These are phyloP conservation scores for Cephus rjabovi DNA, from an alignment of 2,888 invertebrate species.

Conservation along the genomic window DNA sequence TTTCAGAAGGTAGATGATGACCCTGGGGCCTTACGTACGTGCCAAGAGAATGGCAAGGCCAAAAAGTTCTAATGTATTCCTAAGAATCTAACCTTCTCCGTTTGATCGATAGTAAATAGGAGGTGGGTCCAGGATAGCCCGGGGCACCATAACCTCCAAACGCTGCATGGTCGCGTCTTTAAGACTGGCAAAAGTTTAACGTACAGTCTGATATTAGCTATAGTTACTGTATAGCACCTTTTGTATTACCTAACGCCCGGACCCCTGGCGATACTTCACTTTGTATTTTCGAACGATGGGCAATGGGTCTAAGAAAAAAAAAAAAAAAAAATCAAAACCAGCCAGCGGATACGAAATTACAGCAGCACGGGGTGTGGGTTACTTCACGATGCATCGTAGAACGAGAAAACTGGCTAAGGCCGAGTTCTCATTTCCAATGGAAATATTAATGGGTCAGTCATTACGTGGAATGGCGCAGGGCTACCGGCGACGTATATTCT, in stretches of 20 bases:
- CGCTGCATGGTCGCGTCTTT: not conserved
- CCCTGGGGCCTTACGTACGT: not conserved
- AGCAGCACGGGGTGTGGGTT: too few relatives aligned
- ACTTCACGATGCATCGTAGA: not conserved
- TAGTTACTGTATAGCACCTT: too few relatives aligned
- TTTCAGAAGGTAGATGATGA: not conserved
- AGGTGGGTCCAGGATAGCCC: not conserved
- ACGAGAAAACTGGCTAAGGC: not conserved
- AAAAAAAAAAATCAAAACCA: not conserved
- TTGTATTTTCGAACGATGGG: not conserved
- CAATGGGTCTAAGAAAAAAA: not conserved
- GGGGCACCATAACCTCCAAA: not conserved
- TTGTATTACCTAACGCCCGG: not conserved
- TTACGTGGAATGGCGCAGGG: not conserved
- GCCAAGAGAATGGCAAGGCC: conserved; percentile 27
- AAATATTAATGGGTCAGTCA: not conserved
- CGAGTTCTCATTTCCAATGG: not conserved
- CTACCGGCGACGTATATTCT: not conserved
- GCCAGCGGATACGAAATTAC: not conserved
- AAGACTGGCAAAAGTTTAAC: not conserved
- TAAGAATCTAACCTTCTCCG: conserved; percentile 26
- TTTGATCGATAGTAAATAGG: not conserved
- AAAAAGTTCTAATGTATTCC: conserved; percentile 26
- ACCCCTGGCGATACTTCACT: not conserved
- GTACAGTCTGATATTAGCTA: too few relatives aligned